phyloP scores from a whole-genome alignment of 2,113 vertebrate species.

The Elachura formosa region DNA sequence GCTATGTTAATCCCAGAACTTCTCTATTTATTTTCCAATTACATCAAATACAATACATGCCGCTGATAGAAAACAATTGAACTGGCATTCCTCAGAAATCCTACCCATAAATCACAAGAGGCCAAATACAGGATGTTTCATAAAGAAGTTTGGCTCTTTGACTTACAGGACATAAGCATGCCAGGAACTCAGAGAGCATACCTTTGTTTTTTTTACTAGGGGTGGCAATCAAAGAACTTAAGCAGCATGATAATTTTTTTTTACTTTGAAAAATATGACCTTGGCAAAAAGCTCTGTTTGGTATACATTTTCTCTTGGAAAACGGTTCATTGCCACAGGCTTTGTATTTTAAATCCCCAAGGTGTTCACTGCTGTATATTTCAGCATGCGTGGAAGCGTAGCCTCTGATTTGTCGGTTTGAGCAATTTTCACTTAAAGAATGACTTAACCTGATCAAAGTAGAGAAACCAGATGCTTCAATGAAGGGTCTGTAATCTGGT shows the following conservation, averaged over 20 bases:
- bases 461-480: background rate
- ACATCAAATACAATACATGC: background rate
- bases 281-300: background rate
- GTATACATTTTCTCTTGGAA: background rate
- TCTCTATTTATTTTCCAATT: constrained; percentile 25
- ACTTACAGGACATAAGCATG: background rate
- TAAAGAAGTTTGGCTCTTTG: background rate
- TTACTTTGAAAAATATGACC: background rate
- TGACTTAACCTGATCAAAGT: background rate
- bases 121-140: background rate
- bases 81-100: background rate
- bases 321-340: background rate
- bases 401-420: background rate
- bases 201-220: background rate
- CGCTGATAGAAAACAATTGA: background rate
- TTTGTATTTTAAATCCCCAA: background rate
- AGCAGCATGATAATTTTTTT: background rate
- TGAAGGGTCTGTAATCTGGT: background rate
- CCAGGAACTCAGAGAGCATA: background rate
- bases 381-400: background rate
- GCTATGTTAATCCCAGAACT: background rate
- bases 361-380: background rate
- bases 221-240: background rate
- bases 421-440: background rate
- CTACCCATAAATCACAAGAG: background rate